Base-by-base conservation (phyloP, 2,888 invertebrate genomes). In the Noctua janthe region DNA sequence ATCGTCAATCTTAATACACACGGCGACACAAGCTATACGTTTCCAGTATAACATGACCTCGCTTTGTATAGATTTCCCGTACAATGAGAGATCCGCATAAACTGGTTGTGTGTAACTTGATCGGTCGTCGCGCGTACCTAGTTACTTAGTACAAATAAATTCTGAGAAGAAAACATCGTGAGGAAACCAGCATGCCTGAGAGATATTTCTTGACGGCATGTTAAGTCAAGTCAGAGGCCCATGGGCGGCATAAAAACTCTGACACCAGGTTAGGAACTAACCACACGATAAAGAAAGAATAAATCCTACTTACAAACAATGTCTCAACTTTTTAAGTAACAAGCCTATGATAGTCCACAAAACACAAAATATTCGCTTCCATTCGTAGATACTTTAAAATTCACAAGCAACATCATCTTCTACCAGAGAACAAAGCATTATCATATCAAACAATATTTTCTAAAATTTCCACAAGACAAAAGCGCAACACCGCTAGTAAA, bases 401-500 rank as follows among this genome's bases (percentile, higher is more conserved):
- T 11, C 10, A 7, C 29, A 35, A 51, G 10, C 23, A 29, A 6
- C 20, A 39, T 17, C 39, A 69, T 39, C 35, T 8, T 20, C 7
- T 10, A 29, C 17, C 15, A 15, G 15, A n/a, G 3, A 85, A 74
- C 67, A 76, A 78, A 64, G 49, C 62, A 64, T 49, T 15, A 74
- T 71, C 67, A 78, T 66, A 81, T 20, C 11, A 13, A 80, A 64
- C 71, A 76, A 83, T 80, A 83, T 82, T 80, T 85, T 87, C 82
- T 72, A 71, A 82, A 83, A 78, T 86, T 71, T 71, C 59, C 74
- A 66, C 81, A 67, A 77, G 29, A 89, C 82, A 87, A 90, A 90
- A 83, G 90, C 67, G 78, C 84, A 76, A 85, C 86, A 82, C 84
- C 62, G 56, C 88, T 85, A 78, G 91, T 91, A 90, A 91, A 83